Conservation (phyloP, 2,113 vertebrate genomes). For the Camelus dromedarius region DNA sequence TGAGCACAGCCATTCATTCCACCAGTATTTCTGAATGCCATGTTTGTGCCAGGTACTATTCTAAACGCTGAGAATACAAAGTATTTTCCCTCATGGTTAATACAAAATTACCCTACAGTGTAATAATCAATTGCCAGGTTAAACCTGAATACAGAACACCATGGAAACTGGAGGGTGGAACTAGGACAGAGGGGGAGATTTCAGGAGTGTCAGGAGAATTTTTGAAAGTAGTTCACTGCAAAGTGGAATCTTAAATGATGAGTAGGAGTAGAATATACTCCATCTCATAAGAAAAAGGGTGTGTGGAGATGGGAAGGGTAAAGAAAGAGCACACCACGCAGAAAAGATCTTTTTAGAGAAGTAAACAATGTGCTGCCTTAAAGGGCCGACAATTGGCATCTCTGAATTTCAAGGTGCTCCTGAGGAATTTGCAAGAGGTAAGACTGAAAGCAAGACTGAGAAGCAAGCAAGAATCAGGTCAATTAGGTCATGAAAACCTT, state of each 20-base stretch:
- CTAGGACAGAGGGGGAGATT: background rate
- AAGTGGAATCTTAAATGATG: background rate
- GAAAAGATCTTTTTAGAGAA: background rate
- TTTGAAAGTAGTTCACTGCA: background rate
- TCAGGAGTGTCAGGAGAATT: background rate
- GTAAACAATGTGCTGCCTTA: background rate
- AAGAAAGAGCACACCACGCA: background rate
- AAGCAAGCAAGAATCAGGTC: background rate
- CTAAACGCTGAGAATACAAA: background rate
- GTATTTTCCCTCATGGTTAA: conserved; percentile 6
- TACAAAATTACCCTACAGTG: background rate
- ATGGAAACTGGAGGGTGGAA: background rate
- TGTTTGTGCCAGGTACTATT: background rate
- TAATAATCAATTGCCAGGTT: background rate
- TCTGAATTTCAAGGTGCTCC: background rate
- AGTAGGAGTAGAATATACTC: background rate
- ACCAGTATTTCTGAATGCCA: background rate
- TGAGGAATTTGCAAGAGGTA: background rate
- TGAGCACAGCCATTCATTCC: background rate
- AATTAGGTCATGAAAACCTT: background rate
- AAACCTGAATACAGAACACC: background rate
- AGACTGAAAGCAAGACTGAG: background rate
- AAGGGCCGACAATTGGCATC: background rate
- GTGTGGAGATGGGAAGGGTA: background rate
- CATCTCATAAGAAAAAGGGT: background rate